Evolutionary conservation across 1,140 invertebrate genomes (phyloP), one percentile per base, ranked within the genome.

Genomic region (Leptinotarsa undecemlineata): DNA sequence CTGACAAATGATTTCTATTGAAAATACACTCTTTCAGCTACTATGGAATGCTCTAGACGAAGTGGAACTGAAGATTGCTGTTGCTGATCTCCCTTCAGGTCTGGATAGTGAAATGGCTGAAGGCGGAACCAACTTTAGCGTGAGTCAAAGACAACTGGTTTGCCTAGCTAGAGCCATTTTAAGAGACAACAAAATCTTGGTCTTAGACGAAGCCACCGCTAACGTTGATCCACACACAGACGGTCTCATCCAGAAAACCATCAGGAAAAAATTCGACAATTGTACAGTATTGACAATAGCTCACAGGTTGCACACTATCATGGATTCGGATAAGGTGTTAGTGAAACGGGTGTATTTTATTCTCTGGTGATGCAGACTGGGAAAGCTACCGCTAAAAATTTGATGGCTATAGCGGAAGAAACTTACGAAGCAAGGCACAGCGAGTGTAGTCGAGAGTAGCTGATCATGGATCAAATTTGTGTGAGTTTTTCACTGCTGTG

Each of bases 11-110:
- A n/a, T n/a, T n/a, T n/a, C n/a, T n/a, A 86, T 33, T 33, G 1
- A 33, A 33, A 33, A 33, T 33, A 33, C 33, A 33, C 8, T 33
- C 8, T 86, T 60, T 76, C 86, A 74, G 88, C 87, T 64, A 86
- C 86, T 97, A 1, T 96, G 95, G 95, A 86, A 88, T 77, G 94
- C 92, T 1, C 85, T 97, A 23, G 93, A 95, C 79, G 90, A 94
- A 76, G 93, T 93, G 20, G 94, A 90, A 82, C 76, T 93, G 1
- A 92, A 92, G 78, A 86, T 89, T 4, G 84, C 87, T 0, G 80
- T 89, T 62, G 76, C 79, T 0, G 82, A 83, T 48, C 82, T 85
- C 26, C 66, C 76, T 13, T 48, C 60, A 48, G 75, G 78, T 5
- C 79, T 90, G 15, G 82, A 86, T 17, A 86, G 78, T 48, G 86